These are phyloP conservation scores for Microctonus hyperodae DNA, from an alignment of 2,888 invertebrate species.

Conservation along the genomic window DNA sequence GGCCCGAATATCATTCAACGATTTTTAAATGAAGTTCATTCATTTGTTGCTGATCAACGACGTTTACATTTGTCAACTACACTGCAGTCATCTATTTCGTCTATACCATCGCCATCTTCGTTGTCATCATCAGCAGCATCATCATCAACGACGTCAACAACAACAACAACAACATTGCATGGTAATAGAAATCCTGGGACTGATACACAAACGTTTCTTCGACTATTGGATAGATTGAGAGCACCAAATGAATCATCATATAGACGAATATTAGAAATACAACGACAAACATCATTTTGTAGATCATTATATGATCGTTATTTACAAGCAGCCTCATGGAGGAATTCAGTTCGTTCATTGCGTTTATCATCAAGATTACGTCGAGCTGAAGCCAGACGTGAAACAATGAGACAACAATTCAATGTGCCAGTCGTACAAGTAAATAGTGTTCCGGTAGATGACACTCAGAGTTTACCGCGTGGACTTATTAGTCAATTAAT, in stretches of 20 bases:
- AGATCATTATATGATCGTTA: neutral
- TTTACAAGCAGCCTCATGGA: neutral
- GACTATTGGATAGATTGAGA: too few relatives aligned
- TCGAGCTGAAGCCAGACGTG: neutral
- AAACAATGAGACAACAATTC: conserved; percentile 39
- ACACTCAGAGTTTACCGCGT: conserved; percentile 46
- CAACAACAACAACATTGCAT: neutral
- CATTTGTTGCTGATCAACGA: conserved; percentile 16
- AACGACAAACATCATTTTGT: neutral
- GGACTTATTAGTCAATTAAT: neutral
- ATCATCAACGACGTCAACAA: neutral
- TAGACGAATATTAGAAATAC: neutral
- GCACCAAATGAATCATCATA: neutral
- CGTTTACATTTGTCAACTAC: neutral
- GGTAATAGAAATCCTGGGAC: neutral
- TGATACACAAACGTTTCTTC: neutral
- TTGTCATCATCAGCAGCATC: neutral
- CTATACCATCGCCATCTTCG: neutral
- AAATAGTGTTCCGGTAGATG: conserved; percentile 68
- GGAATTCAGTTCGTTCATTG: neutral
- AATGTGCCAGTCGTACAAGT: conserved; percentile 69
- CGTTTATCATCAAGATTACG: neutral
- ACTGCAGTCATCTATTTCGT: neutral
- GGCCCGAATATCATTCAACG: conserved; percentile 48
- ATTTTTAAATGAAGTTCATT: conserved; percentile 38